These are phyloP conservation scores for Furnarius figulus DNA, from an alignment of 2,113 vertebrate genomes.

Conservation along the genomic window DNA sequence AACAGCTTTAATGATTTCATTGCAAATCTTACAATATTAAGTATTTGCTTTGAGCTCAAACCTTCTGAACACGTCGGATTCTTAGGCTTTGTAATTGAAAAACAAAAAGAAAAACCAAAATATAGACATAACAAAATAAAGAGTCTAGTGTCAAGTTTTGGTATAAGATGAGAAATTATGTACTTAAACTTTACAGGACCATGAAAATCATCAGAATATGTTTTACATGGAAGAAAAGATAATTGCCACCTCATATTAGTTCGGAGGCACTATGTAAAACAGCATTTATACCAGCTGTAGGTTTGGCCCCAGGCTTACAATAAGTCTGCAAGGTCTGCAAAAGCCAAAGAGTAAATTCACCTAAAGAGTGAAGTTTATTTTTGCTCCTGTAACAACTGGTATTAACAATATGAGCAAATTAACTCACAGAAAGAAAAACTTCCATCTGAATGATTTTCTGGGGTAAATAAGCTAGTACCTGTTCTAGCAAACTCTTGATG, in stretches of 20 bases:
- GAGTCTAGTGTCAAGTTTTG: background rate
- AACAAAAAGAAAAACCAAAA: background rate
- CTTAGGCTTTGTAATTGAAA: background rate
- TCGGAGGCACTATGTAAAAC: background rate
- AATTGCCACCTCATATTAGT: background rate
- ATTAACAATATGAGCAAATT: background rate
- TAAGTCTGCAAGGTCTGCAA: background rate
- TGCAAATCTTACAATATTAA: background rate
- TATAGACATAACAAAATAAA: background rate
- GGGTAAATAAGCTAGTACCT: background rate
- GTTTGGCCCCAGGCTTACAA: background rate
- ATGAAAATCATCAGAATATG: background rate
- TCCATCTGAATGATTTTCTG: background rate
- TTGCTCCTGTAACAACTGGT: background rate
- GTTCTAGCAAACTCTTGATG: background rate
- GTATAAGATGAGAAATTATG: background rate
- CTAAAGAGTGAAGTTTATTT: background rate
- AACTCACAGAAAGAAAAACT: background rate
- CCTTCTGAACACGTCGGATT: background rate
- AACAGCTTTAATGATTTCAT: background rate
- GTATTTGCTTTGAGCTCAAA: background rate
- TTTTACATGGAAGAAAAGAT: background rate
- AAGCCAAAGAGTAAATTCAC: background rate
- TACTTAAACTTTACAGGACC: background rate
- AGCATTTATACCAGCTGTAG: background rate